Conservation (phyloP, 2,113 vertebrate genomes). For the Toxotes jaculatrix region DNA sequence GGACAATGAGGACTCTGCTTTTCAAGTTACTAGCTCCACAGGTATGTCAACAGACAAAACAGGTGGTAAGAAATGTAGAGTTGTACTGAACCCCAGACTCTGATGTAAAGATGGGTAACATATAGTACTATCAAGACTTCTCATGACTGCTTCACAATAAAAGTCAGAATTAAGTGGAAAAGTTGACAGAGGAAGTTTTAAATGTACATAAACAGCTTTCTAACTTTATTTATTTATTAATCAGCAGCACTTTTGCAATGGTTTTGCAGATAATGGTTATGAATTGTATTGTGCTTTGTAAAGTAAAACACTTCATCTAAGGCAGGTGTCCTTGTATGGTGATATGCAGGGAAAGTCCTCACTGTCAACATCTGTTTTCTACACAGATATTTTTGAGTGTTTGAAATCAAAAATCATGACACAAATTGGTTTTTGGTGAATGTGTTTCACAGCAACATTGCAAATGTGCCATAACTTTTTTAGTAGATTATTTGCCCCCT, state of each 20-base stretch:
- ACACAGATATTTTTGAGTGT: too few relatives aligned
- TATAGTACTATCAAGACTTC: background rate
- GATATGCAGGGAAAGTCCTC: background rate
- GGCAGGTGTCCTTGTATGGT: background rate
- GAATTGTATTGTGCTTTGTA: too few relatives aligned
- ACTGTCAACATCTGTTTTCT: slow-evolving; percentile 16
- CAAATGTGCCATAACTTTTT: background rate
- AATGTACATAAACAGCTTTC: background rate
- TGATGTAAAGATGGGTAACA: slow-evolving; percentile 6
- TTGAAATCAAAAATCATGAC: background rate
- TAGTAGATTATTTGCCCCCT: background rate
- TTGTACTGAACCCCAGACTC: background rate
- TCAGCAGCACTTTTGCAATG: background rate
- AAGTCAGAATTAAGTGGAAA: background rate
- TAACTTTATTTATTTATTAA: slow-evolving; percentile 12
- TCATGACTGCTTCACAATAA: background rate
- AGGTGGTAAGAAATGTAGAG: background rate
- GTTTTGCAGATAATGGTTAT: too few relatives aligned
- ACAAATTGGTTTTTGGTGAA: background rate
- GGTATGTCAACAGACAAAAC: slow-evolving; percentile 76
- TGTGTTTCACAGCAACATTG: background rate
- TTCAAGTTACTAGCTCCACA: slow-evolving; percentile 92
- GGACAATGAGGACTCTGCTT: slow-evolving; percentile 94
- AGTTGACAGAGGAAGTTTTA: background rate
- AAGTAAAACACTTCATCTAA: background rate